A percentile compares a stretch with the other conserved stretches of the same genome.
Evolutionary conservation across 2,888 invertebrate species (phyloP).

Genomic region (Scaptomyza polygonia): DNA sequence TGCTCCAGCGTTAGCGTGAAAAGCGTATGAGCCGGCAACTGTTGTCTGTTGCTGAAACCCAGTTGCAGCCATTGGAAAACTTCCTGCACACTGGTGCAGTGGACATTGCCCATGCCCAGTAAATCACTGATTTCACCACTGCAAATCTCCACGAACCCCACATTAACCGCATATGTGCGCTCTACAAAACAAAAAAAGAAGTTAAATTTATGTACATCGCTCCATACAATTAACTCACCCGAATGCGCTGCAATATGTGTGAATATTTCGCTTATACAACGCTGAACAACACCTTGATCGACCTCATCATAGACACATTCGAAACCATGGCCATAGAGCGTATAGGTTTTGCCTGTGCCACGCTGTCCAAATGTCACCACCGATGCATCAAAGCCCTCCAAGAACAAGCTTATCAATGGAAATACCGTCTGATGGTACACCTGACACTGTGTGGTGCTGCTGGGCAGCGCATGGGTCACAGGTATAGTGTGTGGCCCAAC

Average conservation of each 20-base stretch:
- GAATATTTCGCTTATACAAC: conserved; percentile 90
- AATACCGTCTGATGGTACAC: conserved; percentile 88
- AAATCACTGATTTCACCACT: conserved; percentile 88
- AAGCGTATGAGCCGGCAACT: conserved; percentile 86
- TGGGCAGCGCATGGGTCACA: conserved; percentile 86
- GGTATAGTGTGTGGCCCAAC: conserved; percentile 84
- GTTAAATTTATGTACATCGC: not conserved
- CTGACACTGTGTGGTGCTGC: conserved; percentile 87
- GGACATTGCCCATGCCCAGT: conserved; percentile 86
- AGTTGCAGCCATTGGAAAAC: conserved; percentile 89
- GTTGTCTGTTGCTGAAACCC: conserved; percentile 86
- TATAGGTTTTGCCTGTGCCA: conserved; percentile 90
- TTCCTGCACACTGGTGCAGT: conserved; percentile 87
- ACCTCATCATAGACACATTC: conserved; percentile 87
- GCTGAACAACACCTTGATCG: conserved; percentile 88
- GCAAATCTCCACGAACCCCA: conserved; percentile 90
- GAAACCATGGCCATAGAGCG: conserved; percentile 89
- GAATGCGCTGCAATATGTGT: conserved; percentile 87
- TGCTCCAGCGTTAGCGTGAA: conserved; percentile 91
- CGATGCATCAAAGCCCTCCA: conserved; percentile 91
- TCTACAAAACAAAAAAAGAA: conserved; percentile 77
- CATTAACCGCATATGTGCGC: conserved; percentile 88
- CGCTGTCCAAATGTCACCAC: conserved; percentile 89
- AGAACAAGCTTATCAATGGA: conserved; percentile 88
- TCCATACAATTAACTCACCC: conserved; percentile 41